Conservation (phyloP, 2,888 invertebrate species). For the Trichogramma evanescens region DNA sequence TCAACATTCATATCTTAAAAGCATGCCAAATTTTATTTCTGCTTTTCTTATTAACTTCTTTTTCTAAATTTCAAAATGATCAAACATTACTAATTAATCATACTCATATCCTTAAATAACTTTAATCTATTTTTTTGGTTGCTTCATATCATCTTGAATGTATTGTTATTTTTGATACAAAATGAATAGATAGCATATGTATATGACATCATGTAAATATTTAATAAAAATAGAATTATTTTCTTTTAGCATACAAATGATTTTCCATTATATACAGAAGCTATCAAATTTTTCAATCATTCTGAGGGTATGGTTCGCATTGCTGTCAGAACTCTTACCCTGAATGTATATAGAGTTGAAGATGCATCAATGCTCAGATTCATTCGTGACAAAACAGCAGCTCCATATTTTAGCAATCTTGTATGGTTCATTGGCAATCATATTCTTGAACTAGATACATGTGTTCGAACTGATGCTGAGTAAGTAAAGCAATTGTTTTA, state of each 20-base stretch:
- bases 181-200: no score
- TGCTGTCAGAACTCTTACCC: slow-evolving; percentile 91
- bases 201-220: no score
- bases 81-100: no score
- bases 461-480: slow-evolving; percentile 93
- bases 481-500: slow-evolving; percentile 52
- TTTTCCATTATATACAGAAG: slow-evolving; percentile 97
- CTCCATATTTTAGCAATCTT: slow-evolving; percentile 96
- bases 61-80: no score
- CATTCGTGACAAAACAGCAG: slow-evolving; percentile 92
- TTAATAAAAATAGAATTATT: neutral
- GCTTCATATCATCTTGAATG: no score
- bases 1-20: no score
- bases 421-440: slow-evolving; percentile 99
- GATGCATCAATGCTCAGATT: slow-evolving; percentile 92
- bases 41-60: no score
- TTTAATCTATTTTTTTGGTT: no score
- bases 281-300: slow-evolving; percentile 98
- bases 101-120: no score
- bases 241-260: slow-evolving; percentile 85
- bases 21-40: no score
- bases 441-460: slow-evolving; percentile 88
- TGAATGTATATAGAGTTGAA: slow-evolving; percentile 93
- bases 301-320: slow-evolving; percentile 98
- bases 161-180: no score